Conservation (phyloP, 2,888 invertebrate genomes). For the Pristionchus fissidentatus region DNA sequence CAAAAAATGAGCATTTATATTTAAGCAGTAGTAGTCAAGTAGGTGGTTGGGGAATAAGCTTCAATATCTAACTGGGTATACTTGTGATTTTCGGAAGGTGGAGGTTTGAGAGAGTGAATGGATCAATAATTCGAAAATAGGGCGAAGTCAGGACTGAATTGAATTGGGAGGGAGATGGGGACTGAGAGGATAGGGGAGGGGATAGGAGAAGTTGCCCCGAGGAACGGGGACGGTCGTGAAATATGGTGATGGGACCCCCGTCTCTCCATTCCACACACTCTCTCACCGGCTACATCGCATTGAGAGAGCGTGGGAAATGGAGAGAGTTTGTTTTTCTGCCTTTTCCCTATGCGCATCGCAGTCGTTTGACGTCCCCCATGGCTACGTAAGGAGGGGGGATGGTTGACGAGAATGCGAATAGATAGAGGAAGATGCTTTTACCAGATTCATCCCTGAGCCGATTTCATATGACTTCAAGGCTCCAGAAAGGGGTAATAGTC, state of each 20-base stretch:
- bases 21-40: too few species aligned
- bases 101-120: not conserved
- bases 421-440: too few species aligned
- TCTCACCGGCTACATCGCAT: not conserved
- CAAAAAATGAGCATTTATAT: too few species aligned
- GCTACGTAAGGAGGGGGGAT: not conserved
- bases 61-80: not conserved
- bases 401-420: not conserved
- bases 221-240: not conserved
- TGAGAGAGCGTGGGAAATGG: not conserved
- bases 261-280: not conserved
- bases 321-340: not conserved
- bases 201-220: not conserved
- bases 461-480: too few species aligned
- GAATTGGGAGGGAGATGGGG: not conserved
- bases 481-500: too few species aligned
- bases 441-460: too few species aligned
- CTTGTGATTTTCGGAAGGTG: not conserved
- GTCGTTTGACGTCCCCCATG: too few species aligned
- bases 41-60: too few species aligned
- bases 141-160: too few species aligned
- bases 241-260: constrained; percentile 12
- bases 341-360: too few species aligned
- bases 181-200: too few species aligned
- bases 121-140: not conserved